Evolutionary conservation across 1,140 invertebrate genomes (phyloP), one percentile per base, ranked within the genome.

Genomic region (Sogatella furcifera): DNA sequence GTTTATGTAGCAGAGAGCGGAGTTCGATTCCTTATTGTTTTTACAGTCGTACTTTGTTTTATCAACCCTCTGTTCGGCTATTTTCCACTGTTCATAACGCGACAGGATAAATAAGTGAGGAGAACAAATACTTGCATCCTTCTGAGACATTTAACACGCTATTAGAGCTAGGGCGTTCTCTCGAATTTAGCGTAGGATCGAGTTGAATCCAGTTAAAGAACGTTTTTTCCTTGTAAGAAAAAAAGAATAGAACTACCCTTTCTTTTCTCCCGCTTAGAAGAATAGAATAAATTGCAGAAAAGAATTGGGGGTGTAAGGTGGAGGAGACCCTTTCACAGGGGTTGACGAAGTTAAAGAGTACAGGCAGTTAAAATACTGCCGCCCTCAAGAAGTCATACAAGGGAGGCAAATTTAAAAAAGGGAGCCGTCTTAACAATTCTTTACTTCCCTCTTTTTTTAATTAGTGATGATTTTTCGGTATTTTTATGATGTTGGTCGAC

Each of bases 71-170:
- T 38, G 5, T 38, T 13, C 34, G 11, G 34, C 34, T 38, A 38
- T 38, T 38, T 38, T 38, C 34, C 11, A 38, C 34, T 38, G 34
- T 38, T 38, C 34, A 38, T 38, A 38, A 38, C 34, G 11, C 34
- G 34, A 38, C 15, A 14, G 46, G 46, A 49, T 49, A 10, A 49
- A 22, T 17, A 49, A 49, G 46, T 17, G 21, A 22, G 46, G 15
- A 19, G 17, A 44, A 44, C 43, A 44, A 49, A 49, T 49, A 49
- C 21, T 17, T n/a, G 8, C 1, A 49, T 49, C 46, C 46, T 49
- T 49, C 46, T 49, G 46, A 49, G 46, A 49, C 46, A 49, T 49
- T 49, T 49, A 49, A 49, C 46, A 49, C 46, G 46, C 46, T 49
- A 49, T 49, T 49, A 49, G 46, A 17, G 46, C 34, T 38, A 49